Evolutionary conservation across 2,888 invertebrate genomes (phyloP), one percentile per base, ranked within the genome.

Genomic region (Sarcophaga rosellei): DNA sequence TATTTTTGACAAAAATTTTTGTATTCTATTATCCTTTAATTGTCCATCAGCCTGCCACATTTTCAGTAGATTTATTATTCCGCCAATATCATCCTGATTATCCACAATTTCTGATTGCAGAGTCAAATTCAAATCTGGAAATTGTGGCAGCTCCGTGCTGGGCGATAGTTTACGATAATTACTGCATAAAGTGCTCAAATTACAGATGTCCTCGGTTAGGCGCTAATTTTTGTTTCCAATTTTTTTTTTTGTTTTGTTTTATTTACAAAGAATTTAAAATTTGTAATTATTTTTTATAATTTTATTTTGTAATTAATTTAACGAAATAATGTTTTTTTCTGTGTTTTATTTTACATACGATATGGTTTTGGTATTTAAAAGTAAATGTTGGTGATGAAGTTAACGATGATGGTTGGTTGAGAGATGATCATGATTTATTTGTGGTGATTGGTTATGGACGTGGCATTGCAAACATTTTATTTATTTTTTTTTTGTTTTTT

Each of bases 131-230:
- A 86, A 66, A 21, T 74, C 66, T 12, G 86, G 78, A 62, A 91
- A 89, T 53, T 91, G 91, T 83, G 90, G 90, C 57, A 91, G 90
- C 88, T 92, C 91, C 35, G 90, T 90, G 61, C 90, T 91, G 35
- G 92, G 91, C 84, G 92, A 91, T 65, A 91, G 86, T 88, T 92
- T 91, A 75, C 91, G 91, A 84, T 91, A 92, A 87, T 91, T 92
- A 84, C 94, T 94, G 89, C 94, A 93, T 72, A 94, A 92, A 3
- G 94, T 94, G 87, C 94, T 94, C 89, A 95, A 91, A 89, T 94
- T 94, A 89, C 94, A 94, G 87, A 95, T 94, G 89, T 95, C 95
- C 91, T 94, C 94, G 89, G 94, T 95, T 79, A 95, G 92, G 90
- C 94, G 94, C 94, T 95, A 90, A 86, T 92, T 90, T 85, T 84